These are phyloP conservation scores for Leucophenga varia DNA, from an alignment of 1,140 invertebrate species.

Conservation along the genomic window DNA sequence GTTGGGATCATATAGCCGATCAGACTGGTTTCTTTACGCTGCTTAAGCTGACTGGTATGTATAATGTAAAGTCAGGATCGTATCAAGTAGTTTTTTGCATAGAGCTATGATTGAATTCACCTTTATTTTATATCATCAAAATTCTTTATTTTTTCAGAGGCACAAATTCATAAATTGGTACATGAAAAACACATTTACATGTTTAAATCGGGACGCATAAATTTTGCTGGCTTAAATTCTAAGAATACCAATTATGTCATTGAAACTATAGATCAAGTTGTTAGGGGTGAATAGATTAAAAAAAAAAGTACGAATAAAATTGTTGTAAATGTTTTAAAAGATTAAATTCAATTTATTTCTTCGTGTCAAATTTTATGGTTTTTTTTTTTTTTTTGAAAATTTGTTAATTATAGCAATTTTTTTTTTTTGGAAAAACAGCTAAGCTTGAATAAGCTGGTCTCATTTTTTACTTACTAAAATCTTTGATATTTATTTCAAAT, in stretches of 20 bases:
- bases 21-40: slow-evolving; percentile 99
- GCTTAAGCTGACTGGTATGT: slow-evolving; percentile 77
- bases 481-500: no score
- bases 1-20: slow-evolving; percentile 95
- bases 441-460: no score
- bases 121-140: slow-evolving; percentile 87
- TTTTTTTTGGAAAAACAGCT: no score
- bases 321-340: no score
- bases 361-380: no score
- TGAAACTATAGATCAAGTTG: slow-evolving; percentile 82
- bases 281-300: slow-evolving; percentile 80
- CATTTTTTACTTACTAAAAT: no score
- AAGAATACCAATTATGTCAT: slow-evolving; percentile 93
- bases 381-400: no score
- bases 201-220: slow-evolving; percentile 96
- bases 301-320: no score
- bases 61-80: neutral
- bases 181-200: slow-evolving; percentile 60
- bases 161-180: slow-evolving; percentile 7
- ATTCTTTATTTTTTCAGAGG: slow-evolving; percentile 78
- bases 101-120: slow-evolving; percentile 46
- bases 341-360: no score
- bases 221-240: slow-evolving; percentile 90
- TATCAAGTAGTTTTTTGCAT: neutral
- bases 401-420: no score